phyloP scores from a whole-genome alignment of 1,140 invertebrate species.

The Charaxes varanes region DNA sequence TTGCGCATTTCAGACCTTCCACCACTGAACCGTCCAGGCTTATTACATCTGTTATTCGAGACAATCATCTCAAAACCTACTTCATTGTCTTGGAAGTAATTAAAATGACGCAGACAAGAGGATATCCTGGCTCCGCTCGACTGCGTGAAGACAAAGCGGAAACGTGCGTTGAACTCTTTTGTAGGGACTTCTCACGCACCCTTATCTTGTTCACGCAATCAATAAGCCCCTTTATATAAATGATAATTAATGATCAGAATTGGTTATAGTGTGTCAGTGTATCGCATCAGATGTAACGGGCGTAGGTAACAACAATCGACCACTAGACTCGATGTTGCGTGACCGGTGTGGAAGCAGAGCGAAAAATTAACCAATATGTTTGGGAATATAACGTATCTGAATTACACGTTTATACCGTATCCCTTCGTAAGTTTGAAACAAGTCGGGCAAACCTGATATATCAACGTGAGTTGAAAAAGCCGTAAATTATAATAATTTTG shows the following conservation, averaged over 20 bases:
- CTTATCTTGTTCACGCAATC: conserved; percentile 11
- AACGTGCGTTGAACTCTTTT: conserved; percentile 72
- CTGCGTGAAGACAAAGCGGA: conserved; percentile 46
- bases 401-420: too few relatives aligned
- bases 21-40: too few relatives aligned
- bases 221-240: conserved; percentile 11
- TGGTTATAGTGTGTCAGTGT: background rate
- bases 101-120: conserved; percentile 16
- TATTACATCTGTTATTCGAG: conserved; percentile 4
- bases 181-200: conserved; percentile 49
- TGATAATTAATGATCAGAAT: conserved; percentile 9
- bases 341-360: conserved; percentile 20
- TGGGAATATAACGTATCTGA: background rate
- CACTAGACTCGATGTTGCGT: conserved; percentile 37
- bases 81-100: conserved; percentile 10
- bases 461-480: too few relatives aligned
- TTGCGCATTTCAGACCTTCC: too few relatives aligned
- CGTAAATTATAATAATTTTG: too few relatives aligned
- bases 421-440: too few relatives aligned
- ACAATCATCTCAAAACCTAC: background rate
- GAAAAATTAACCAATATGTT: background rate
- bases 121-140: conserved; percentile 43
- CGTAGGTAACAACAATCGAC: conserved; percentile 28
- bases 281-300: conserved; percentile 33
- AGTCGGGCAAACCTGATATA: too few relatives aligned